Percentiles rank a stretch among this genome's conserved stretches.
phyloP scores from a whole-genome alignment of 1,140 invertebrate genomes.

The Venturia canescens region DNA sequence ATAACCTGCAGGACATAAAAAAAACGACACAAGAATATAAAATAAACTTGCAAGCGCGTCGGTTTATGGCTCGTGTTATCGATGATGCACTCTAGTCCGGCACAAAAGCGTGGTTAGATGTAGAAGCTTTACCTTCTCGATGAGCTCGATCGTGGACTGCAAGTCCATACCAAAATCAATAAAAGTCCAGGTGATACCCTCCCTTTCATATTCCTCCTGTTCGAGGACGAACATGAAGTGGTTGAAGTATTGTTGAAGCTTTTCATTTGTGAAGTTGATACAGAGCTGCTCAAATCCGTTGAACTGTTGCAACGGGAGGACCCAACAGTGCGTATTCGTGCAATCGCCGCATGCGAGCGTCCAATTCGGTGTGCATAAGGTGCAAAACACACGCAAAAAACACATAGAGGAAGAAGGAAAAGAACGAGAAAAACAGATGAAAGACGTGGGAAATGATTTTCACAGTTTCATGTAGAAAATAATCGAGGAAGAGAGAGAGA shows the following conservation, averaged over 20 bases:
- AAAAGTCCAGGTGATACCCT: conserved; percentile 99
- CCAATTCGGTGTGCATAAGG: conserved; percentile 4
- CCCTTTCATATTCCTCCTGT: conserved; percentile 99
- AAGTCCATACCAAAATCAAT: conserved; percentile 99
- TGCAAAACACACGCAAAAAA: conserved; percentile 13
- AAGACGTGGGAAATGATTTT: background rate
- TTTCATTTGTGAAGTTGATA: conserved; percentile 99
- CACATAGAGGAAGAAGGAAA: conserved; percentile 11
- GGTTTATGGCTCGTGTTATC: background rate
- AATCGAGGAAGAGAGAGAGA: background rate
- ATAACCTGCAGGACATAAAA: background rate
- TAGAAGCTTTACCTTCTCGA: conserved; percentile 93
- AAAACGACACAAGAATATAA: background rate
- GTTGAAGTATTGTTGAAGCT: conserved; percentile 99
- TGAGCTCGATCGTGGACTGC: conserved; percentile 98
- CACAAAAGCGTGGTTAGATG: background rate
- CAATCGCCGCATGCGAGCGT: conserved; percentile 16
- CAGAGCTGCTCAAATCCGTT: conserved; percentile 99
- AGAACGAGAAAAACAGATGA: background rate
- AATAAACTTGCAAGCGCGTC: conserved; percentile 21
- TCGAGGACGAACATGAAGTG: conserved; percentile 99
- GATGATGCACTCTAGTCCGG: background rate
- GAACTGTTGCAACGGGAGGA: conserved; percentile 82
- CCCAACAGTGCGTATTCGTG: background rate
- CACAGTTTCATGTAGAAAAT: no score